Conservation (phyloP, 2,888 invertebrate genomes). For the Chymomyza fuscimana region DNA sequence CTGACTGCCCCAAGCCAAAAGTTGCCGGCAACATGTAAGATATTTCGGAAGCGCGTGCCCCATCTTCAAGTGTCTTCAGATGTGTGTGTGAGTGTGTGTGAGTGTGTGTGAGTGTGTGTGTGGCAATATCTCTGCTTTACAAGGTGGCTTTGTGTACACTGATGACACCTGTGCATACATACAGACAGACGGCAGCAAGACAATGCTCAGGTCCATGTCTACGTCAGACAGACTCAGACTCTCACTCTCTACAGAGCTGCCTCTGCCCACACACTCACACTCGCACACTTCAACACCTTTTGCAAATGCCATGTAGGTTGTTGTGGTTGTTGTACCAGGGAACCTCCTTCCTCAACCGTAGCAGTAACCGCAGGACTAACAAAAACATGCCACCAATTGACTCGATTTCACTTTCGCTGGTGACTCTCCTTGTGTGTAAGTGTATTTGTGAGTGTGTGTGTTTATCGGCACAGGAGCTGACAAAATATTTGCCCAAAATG, state of each 20-base stretch:
- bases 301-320: constrained; percentile 1
- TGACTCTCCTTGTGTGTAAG: constrained; percentile 14
- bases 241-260: constrained; percentile 29
- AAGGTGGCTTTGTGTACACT: constrained; percentile 25
- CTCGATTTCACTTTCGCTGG: constrained; percentile 58
- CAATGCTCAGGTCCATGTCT: constrained; percentile 33
- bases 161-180: constrained; percentile 67
- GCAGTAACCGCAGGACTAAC: constrained; percentile 60
- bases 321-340: background rate
- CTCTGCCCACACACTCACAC: constrained; percentile 13
- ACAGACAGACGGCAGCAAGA: constrained; percentile 28
- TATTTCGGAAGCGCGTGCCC: constrained; percentile 1
- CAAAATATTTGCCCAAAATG: constrained; percentile 37
- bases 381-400: constrained; percentile 64
- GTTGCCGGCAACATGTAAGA: constrained; percentile 42
- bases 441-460: constrained; percentile 13
- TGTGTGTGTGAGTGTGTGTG: constrained; percentile 46
- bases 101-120: constrained; percentile 49
- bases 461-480: constrained; percentile 8
- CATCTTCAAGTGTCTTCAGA: constrained; percentile 33
- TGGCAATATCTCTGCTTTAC: background rate
- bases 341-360: constrained; percentile 32
- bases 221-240: constrained; percentile 1
- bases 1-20: constrained; percentile 15
- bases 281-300: constrained; percentile 35